These are phyloP conservation scores for Labia minor DNA, from an alignment of 2,888 invertebrate genomes.

Conservation along the genomic window DNA sequence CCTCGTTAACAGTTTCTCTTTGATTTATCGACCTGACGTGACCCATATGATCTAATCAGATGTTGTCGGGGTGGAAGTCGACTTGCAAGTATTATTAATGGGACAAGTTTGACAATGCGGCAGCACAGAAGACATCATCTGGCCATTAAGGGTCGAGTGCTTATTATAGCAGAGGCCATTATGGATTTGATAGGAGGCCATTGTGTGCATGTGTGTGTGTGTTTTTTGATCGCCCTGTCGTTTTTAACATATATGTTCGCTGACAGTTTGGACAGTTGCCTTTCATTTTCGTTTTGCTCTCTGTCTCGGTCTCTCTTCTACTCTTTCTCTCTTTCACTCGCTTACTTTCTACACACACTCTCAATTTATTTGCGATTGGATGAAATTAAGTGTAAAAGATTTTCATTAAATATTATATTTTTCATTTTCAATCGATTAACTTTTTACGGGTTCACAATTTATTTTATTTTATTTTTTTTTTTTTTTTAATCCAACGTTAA, in stretches of 20 bases:
- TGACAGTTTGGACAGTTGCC: slow-evolving; percentile 4
- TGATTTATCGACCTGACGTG: slow-evolving; percentile 8
- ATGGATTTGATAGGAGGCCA: neutral
- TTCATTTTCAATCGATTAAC: slow-evolving; percentile 2
- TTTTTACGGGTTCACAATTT: neutral
- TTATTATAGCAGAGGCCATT: slow-evolving; percentile 1
- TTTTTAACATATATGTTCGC: slow-evolving; percentile 13
- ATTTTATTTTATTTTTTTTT: too few species aligned
- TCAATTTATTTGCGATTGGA: slow-evolving; percentile 5
- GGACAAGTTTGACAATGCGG: slow-evolving; percentile 7
- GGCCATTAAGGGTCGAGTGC: slow-evolving; percentile 13
- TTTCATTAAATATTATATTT: slow-evolving; percentile 7
- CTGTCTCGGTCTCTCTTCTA: neutral
- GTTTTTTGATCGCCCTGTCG: slow-evolving; percentile 5
- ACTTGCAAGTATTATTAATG: slow-evolving; percentile 3
- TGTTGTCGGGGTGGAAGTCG: neutral
- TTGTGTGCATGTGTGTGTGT: neutral
- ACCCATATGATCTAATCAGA: slow-evolving; percentile 8
- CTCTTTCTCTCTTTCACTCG: neutral
- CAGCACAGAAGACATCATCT: slow-evolving; percentile 2
- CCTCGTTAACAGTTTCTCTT: neutral
- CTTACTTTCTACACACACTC: neutral
- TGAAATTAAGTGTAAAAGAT: slow-evolving; percentile 5
- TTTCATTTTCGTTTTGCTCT: neutral
- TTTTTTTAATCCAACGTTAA: too few species aligned